Evolutionary conservation across 2,113 vertebrate genomes (phyloP).

Genomic region (Erinaceus europaeus): DNA sequence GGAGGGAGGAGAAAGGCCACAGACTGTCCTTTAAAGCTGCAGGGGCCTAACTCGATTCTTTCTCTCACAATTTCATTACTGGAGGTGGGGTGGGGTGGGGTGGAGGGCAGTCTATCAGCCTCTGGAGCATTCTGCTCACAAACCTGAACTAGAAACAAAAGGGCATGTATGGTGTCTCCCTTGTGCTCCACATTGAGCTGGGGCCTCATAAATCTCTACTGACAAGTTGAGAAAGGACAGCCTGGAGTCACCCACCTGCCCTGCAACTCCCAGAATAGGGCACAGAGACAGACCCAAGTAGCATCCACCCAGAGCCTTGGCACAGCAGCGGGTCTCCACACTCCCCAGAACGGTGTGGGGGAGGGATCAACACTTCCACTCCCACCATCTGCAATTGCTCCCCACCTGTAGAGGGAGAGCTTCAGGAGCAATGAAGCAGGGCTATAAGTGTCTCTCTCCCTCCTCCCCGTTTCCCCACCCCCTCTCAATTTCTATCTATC

Average conservation of each 20-base stretch:
- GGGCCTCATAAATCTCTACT: background rate
- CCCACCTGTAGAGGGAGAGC: no score
- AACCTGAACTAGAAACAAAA: conserved; percentile 46
- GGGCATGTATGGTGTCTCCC: background rate
- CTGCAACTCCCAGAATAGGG: background rate
- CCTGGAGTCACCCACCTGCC: rapidly evolving
- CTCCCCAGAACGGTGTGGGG: background rate
- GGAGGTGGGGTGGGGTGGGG: background rate
- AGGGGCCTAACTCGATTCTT: conserved; percentile 27
- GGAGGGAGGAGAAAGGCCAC: conserved; percentile 32
- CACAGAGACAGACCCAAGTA: rapidly evolving
- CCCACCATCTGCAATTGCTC: no score
- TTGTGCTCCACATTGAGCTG: rapidly evolving
- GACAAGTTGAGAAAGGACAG: background rate
- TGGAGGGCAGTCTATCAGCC: background rate
- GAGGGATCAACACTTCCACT: background rate
- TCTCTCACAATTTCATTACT: conserved; percentile 56
- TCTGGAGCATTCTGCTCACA: conserved; percentile 16
- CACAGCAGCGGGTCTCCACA: rapidly evolving
- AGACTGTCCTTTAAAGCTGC: conserved; percentile 13
- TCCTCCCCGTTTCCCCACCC: no score
- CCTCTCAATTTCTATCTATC: no score
- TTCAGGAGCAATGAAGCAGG: no score
- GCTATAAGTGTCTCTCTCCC: no score
- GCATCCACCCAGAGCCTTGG: background rate